phyloP scores from a whole-genome alignment of 2,113 vertebrate species.

The Pheucticus melanocephalus region DNA sequence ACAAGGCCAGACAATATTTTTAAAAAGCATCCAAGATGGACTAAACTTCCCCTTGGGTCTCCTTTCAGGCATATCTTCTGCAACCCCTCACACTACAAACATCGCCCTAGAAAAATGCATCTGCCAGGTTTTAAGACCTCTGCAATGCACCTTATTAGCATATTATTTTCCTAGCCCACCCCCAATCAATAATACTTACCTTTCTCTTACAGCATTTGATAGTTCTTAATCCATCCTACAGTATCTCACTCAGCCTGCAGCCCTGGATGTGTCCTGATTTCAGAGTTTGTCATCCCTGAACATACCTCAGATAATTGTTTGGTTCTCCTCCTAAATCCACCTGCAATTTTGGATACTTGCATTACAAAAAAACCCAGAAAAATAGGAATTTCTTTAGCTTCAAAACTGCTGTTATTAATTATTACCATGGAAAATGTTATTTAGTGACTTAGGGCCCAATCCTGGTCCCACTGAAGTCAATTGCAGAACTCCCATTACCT shows the following conservation, averaged over 20 bases:
- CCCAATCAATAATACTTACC: constrained; percentile 68
- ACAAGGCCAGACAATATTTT: constrained; percentile 59
- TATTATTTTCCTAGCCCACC: constrained; percentile 58
- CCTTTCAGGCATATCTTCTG: constrained; percentile 41
- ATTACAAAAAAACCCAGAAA: constrained; percentile 36
- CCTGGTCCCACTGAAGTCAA: background rate
- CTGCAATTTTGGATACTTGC: constrained; percentile 32
- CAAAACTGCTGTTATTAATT: constrained; percentile 64
- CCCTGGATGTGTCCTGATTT: constrained; percentile 53
- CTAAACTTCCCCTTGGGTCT: constrained; percentile 50
- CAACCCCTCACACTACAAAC: constrained; percentile 33
- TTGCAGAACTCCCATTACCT: background rate
- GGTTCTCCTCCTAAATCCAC: constrained; percentile 61
- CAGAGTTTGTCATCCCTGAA: constrained; percentile 47
- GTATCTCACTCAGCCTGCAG: constrained; percentile 42
- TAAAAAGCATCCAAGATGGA: constrained; percentile 50
- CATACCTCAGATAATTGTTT: constrained; percentile 53
- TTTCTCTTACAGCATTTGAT: constrained; percentile 46
- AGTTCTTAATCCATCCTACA: constrained; percentile 62
- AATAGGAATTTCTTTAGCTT: constrained; percentile 42
- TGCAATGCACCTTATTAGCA: constrained; percentile 45
- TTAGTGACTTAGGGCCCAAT: constrained; percentile 62
- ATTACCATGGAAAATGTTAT: constrained; percentile 70
- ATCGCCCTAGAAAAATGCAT: constrained; percentile 36
- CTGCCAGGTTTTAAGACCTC: constrained; percentile 30